Evolutionary conservation across 2,113 vertebrate genomes (phyloP).

Genomic region (Ochotona princeps): DNA sequence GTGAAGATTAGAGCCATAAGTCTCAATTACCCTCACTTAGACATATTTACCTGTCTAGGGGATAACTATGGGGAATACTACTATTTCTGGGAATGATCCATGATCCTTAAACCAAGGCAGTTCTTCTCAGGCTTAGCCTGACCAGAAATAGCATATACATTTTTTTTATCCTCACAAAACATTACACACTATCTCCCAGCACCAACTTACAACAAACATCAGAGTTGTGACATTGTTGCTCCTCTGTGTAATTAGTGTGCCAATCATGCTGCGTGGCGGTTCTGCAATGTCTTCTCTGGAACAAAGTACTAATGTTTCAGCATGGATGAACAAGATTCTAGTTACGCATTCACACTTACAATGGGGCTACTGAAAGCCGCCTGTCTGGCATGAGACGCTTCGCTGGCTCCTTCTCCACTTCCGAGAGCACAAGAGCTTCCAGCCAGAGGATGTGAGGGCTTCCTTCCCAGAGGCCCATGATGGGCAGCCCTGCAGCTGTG

Average conservation of each 20-base stretch:
- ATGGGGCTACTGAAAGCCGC: constrained; percentile 94
- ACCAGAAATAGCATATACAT: background rate
- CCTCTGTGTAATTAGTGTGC: background rate
- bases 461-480: constrained; percentile 84
- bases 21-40: background rate
- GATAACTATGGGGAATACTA: background rate
- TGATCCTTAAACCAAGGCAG: background rate
- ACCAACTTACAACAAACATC: background rate
- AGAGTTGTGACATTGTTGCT: background rate
- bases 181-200: background rate
- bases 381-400: constrained; percentile 70
- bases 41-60: background rate
- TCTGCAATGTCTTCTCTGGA: background rate
- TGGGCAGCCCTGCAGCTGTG: constrained; percentile 81
- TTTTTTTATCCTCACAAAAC: background rate
- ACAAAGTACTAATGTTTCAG: background rate
- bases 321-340: background rate
- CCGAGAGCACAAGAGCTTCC: constrained; percentile 74
- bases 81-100: background rate
- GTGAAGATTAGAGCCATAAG: background rate
- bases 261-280: background rate
- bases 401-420: constrained; percentile 72
- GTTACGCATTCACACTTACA: constrained; percentile 84
- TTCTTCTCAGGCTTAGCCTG: background rate
- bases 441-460: constrained; percentile 82